Base-by-base conservation (phyloP, 2,797 vertebrate genomes). In the Gymnoscopelus braueri region DNA sequence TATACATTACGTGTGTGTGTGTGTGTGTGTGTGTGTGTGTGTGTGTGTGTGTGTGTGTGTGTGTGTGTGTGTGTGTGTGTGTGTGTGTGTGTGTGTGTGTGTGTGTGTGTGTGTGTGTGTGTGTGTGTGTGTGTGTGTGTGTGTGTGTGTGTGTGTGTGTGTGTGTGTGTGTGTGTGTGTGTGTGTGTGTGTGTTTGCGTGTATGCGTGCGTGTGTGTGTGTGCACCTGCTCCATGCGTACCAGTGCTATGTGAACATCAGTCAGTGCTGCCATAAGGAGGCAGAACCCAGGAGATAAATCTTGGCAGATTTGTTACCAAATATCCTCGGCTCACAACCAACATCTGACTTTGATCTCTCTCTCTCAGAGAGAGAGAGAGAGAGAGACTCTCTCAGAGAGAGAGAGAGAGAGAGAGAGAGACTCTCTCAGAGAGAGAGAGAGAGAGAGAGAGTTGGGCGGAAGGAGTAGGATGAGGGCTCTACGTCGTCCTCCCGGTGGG, bases 311-410 rank as follows among this genome's bases (percentile, higher is more conserved):
- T 76, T 72, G 24, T 69, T 80, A 58, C 57, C 72, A 80, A 78
- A 78, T 19, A 55, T n/a, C 32, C 24, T 48, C 3, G 10, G 7
- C 83, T 52, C 6, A 60, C 58, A 19, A 69, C 63, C 67, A 86
- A 79, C 75, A 86, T 88, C 79, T 89, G 76, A 52, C 47, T 80
- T 67, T 67, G 75, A 87, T 83, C 3, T 39, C 35, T 39, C 35
- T 39, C 35, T 39, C 35, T 32, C 32, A 19, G n/a, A n/a, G n/a
- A n/a, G n/a, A n/a, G n/a, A n/a, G n/a, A n/a, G n/a, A n/a, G n/a
- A n/a, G n/a, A n/a, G n/a, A n/a, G n/a, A n/a, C n/a, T n/a, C n/a
- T n/a, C n/a, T n/a, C n/a, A n/a, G n/a, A n/a, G n/a, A n/a, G n/a
- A n/a, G n/a, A n/a, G n/a, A n/a, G n/a, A n/a, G n/a, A n/a, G n/a